Evolutionary conservation across 2,113 vertebrate genomes (phyloP), one percentile per base, ranked within the genome.

Genomic region (Oncorhynchus gorbuscha): DNA sequence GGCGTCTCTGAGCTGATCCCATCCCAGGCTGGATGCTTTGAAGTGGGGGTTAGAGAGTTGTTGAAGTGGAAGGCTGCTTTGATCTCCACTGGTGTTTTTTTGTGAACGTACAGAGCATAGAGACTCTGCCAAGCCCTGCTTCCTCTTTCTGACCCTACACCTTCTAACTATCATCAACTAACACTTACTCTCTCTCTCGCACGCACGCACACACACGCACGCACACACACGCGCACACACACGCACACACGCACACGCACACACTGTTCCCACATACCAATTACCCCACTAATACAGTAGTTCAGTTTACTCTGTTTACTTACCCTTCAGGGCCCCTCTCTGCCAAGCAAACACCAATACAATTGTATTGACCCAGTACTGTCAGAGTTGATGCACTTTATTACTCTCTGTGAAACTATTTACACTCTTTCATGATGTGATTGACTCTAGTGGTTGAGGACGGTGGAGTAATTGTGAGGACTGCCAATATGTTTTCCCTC

Each of bases 41-140:
- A 88, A 79, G 81, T 83, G 45, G 66, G 73, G 3, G 66, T 64
- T 73, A 2, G 58, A 68, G 14, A 28, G 73, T 79, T 82, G 51
- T 81, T 66, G 62, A 67, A 72, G 48, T 28, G 5, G 65, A 82
- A 24, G 9, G 30, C 48, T 12, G 65, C 67, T 87, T 83, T 84
- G 61, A 82, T 83, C 45, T 3, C 61, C 18, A 24, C n/a, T 24
- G 39, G 39, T 9, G 2, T 45, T 11, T 45, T 2, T 45, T 3
- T 9, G 9, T 45, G 2, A 45, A 45, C 39, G 39, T 45, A 45
- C 39, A 45, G 39, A 45, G 39, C 8, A 9, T 45, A 45, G 35
- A 39, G 35, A 39, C 35, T 39, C 35, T 39, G 35, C 35, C 51
- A 55, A 14, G 13, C 55, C 55, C 55, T 20, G 14, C n/a, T 62